phyloP scores from a whole-genome alignment of 2,797 vertebrate genomes.

The Fistularia tabacaria region DNA sequence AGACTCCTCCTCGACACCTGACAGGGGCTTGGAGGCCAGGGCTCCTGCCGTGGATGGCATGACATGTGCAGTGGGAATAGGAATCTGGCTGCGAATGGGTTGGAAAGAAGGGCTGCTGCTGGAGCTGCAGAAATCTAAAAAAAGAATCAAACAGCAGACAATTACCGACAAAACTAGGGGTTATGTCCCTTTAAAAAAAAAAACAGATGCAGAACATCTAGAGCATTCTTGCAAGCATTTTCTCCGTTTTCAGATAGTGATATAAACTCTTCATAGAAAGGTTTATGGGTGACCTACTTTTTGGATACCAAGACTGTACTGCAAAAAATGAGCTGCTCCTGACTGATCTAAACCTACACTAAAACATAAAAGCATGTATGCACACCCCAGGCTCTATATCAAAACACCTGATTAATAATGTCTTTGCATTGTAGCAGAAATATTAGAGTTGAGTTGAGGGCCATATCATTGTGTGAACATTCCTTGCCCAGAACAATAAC shows the following conservation, averaged over 20 bases:
- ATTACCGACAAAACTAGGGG: conserved; percentile 8
- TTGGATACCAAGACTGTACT: conserved; percentile 57
- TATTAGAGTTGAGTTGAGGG: neutral
- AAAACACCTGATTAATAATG: no score
- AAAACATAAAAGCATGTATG: neutral
- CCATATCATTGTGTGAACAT: neutral
- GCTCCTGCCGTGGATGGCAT: conserved; percentile 91
- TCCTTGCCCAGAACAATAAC: neutral
- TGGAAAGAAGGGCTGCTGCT: conserved; percentile 88
- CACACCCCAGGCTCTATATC: no score
- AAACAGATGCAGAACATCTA: conserved; percentile 24
- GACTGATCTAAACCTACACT: conserved; percentile 36
- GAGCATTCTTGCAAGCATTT: conserved; percentile 38
- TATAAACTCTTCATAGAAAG: conserved; percentile 47
- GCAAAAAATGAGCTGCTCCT: conserved; percentile 53
- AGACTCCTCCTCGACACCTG: conserved; percentile 63
- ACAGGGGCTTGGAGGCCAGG: conserved; percentile 79
- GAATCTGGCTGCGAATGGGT: conserved; percentile 90
- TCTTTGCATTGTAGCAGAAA: no score
- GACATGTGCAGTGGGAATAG: conserved; percentile 97
- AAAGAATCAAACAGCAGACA: conserved; percentile 6
- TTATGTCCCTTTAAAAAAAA: conserved; percentile 14
- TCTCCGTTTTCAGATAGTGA: conserved; percentile 60
- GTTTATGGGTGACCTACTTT: conserved; percentile 65
- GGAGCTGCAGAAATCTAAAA: conserved; percentile 84